Evolutionary conservation across 2,888 invertebrate genomes (phyloP).

Genomic region (Drosophila aldrichi): DNA sequence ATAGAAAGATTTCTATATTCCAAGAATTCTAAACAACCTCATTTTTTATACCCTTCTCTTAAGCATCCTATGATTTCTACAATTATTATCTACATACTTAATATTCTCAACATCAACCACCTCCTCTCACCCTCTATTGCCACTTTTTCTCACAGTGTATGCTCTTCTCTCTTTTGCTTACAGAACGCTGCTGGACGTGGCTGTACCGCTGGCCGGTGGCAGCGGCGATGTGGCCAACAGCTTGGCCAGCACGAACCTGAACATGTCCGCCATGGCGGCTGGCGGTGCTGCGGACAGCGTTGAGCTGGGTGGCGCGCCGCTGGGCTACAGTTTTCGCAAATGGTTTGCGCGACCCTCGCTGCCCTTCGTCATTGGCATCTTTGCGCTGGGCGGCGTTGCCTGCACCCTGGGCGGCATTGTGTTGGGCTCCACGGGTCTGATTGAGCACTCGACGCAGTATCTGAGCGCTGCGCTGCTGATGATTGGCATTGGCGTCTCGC

Average conservation of each 20-base stretch:
- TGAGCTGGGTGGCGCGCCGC: conserved; percentile 20
- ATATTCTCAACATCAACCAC: no score
- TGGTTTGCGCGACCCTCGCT: conserved; percentile 84
- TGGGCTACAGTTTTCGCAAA: conserved; percentile 75
- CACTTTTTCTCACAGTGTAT: conserved; percentile 9
- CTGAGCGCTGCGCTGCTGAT: conserved; percentile 84
- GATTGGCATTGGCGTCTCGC: conserved; percentile 92
- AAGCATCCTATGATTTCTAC: no score
- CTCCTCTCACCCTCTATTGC: no score
- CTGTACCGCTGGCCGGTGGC: conserved; percentile 58
- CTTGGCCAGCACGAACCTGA: conserved; percentile 33
- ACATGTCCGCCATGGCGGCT: conserved; percentile 33
- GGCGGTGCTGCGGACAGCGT: conserved; percentile 17
- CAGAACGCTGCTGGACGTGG: conserved; percentile 62
- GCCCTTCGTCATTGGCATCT: conserved; percentile 84
- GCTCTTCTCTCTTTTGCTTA: conserved; percentile 13
- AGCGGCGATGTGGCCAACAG: conserved; percentile 34
- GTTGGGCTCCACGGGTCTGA: conserved; percentile 83
- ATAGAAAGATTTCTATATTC: no score
- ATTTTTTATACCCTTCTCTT: no score
- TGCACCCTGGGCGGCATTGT: conserved; percentile 85
- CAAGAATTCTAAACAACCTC: no score
- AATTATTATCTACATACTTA: no score
- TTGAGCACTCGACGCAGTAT: conserved; percentile 85
- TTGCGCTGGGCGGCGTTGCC: conserved; percentile 84